Evolutionary conservation across 2,888 invertebrate species (phyloP), one percentile per base, ranked within the genome.

Genomic region (Trachelus tabidus): DNA sequence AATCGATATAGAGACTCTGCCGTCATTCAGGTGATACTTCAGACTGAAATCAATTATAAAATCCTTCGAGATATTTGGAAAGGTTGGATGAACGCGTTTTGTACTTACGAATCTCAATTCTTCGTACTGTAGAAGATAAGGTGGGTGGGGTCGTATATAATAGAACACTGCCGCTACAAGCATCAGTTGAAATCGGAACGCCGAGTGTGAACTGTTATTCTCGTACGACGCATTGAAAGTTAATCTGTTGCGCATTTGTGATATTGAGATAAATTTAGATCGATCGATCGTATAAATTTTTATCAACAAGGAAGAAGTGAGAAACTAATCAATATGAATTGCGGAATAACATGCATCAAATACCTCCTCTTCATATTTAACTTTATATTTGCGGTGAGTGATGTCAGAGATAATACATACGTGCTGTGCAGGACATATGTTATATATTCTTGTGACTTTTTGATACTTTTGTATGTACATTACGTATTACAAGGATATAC

Each of bases 321-420:
- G 2, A 56, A 0, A 23, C 56, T 56, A 56, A 56, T 56, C 56
- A 56, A 56, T 9, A 56, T 56, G 56, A 56, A 56, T 93, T 95
- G 95, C 92, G 95, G 95, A 90, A 95, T 95, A 92, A 94, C 95
- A 92, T 94, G 95, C 92, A 94, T 96, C 91, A 97, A 97, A 93
- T 96, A 96, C 92, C 93, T 96, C 87, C 94, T 97, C 88, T 97
- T 96, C 92, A 93, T 96, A 92, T 96, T 96, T 93, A 96, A 96
- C 91, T 90, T 96, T 85, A 86, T 96, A 81, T 95, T 96, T 89
- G 95, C 95, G 93, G 96, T 96, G 92, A 95, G 96, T 95, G 77
- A 68, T 15, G 33, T 79, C 68, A 77, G 68, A 30, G 23, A 75
- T 23, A 75, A 35, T 30, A 35, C 23, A 12, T 33, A 23, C 33